Conservation (phyloP, 2,888 invertebrate species). For the Cerastis rubricosa region DNA sequence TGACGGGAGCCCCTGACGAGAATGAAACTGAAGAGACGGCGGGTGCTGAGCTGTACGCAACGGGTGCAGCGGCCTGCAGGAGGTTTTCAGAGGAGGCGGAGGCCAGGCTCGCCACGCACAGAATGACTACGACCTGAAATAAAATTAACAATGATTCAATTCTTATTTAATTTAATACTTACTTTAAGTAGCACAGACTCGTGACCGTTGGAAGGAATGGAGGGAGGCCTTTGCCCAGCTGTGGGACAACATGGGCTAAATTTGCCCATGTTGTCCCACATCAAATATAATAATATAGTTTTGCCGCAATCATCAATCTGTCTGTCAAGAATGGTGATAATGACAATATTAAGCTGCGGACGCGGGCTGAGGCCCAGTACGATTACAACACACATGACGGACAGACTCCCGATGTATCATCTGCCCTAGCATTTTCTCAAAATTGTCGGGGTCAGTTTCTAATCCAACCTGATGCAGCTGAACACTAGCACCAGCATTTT, state of each 20-base stretch:
- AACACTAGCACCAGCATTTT: not conserved
- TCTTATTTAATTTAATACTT: not conserved
- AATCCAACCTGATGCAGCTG: not conserved
- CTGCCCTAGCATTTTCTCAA: not conserved
- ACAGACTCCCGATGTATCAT: not conserved
- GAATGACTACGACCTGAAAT: constrained; percentile 88
- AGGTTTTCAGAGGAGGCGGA: constrained; percentile 91
- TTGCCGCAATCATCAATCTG: not conserved
- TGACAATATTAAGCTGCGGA: not conserved
- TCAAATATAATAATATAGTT: too few species aligned
- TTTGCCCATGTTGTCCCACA: too few species aligned
- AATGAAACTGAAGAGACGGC: constrained; percentile 39
- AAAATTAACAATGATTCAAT: not conserved
- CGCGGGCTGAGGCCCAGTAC: not conserved
- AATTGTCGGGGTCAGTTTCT: not conserved
- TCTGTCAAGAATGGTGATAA: not conserved
- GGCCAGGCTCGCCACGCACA: constrained; percentile 91
- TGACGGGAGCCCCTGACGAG: constrained; percentile 55
- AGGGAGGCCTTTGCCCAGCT: too few species aligned
- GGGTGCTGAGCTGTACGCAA: constrained; percentile 79
- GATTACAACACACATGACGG: not conserved
- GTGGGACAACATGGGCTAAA: too few species aligned
- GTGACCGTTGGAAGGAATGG: too few species aligned
- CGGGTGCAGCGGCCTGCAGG: constrained; percentile 80
- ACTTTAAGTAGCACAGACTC: not conserved